Conservation (phyloP, 2,888 invertebrate genomes). For the Euproctis similis region DNA sequence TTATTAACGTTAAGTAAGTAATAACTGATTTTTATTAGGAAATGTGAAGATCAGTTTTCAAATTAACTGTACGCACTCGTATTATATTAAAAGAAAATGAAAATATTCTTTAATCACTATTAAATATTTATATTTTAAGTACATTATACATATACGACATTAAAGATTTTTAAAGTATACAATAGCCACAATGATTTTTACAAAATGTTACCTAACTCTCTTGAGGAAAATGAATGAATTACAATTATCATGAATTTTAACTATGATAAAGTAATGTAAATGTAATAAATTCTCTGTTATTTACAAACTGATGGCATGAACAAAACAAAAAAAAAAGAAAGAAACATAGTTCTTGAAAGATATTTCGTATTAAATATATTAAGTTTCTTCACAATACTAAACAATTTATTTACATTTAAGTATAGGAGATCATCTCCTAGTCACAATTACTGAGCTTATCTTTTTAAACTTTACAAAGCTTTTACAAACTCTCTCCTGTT, state of each 20-base stretch:
- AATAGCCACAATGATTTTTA: conserved; percentile 52
- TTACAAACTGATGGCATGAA: conserved; percentile 72
- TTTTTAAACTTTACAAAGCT: conserved; percentile 56
- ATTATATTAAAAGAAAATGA: conserved; percentile 32
- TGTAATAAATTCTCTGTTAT: conserved; percentile 57
- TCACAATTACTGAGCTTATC: conserved; percentile 66
- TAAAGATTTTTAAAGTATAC: conserved; percentile 55
- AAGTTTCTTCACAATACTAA: conserved; percentile 58
- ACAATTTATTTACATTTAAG: conserved; percentile 59
- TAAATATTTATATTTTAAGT: conserved; percentile 65
- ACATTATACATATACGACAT: conserved; percentile 69
- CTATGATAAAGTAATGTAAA: conserved; percentile 38
- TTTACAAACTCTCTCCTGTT: conserved; percentile 49
- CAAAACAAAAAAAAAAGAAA: no score
- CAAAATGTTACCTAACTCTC: conserved; percentile 53
- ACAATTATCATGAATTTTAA: conserved; percentile 41
- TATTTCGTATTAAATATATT: conserved; percentile 70
- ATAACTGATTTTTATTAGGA: conserved; percentile 11
- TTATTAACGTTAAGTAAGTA: no score
- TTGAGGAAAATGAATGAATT: conserved; percentile 46
- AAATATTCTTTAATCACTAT: conserved; percentile 44
- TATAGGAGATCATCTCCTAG: conserved; percentile 55
- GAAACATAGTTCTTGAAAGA: conserved; percentile 70
- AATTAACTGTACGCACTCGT: conserved; percentile 22
- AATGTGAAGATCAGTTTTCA: conserved; percentile 17